Evolutionary conservation across 53 echinoderm and acorn worm genomes (phyloP), one percentile per base, ranked within the genome.

Genomic region (Hippasteria phrygiana): DNA sequence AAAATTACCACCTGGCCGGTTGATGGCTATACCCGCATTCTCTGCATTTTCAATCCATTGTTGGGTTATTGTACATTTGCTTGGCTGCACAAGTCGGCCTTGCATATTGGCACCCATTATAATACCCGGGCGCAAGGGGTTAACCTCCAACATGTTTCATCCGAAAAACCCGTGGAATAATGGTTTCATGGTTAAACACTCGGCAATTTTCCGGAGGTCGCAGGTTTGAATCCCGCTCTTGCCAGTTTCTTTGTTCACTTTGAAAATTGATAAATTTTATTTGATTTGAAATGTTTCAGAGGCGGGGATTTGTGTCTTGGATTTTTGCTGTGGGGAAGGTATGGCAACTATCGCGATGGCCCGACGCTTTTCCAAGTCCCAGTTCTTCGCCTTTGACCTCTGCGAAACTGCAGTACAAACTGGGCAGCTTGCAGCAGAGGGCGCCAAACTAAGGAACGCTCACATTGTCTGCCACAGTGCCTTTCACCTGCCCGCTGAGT

Each of bases 361-460:
- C 18, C 89, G 88, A 67, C 71, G 78, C 10, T 96, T 96, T 72
- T 92, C 96, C 18, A 73, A 88, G 26, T 86, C 92, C 65, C 76
- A 75, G 3, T 96, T 96, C 75, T 84, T 88, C 65, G 96, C 92
- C 22, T 82, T 96, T n/a, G 96, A 96, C 87, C 78, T 94, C 76
- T 90, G 90, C 2, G 90, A 92, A 56, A 75, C 92, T 24, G 92
- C 90, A 2, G 92, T 96, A 55, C 77, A 77, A 17, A 87, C 83
- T 35, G 96, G 94, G 34, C 75, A 83, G 62, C 81, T 28, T 1
- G 90, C 92, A 46, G 94, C 90, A 7, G 41, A 28, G 0, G 66
- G 55, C n/a, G 78, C 90, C 43, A 90, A 82, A 18, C 93, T 96
- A 63, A 92, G 73, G 84, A 96, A 96, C 89, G 88, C 87, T 72